These are phyloP conservation scores for Synanthedon andrenaeformis DNA, from an alignment of 2,888 invertebrate species.

Conservation along the genomic window DNA sequence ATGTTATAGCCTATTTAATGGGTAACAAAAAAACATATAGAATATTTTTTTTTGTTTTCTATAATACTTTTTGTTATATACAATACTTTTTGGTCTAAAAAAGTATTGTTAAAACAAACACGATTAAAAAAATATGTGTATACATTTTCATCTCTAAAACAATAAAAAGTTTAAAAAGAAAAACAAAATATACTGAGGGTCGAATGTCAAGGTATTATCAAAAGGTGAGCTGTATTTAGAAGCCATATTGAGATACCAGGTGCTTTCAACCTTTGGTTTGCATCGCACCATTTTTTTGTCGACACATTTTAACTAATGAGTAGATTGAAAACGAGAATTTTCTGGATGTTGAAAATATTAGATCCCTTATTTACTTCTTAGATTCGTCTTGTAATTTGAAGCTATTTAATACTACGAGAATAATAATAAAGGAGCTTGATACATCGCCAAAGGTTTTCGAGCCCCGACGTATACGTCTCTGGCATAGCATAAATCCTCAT, in stretches of 20 bases:
- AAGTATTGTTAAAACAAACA: background rate
- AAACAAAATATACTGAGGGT: constrained; percentile 41
- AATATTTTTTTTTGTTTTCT: too few species aligned
- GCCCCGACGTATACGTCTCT: constrained; percentile 34
- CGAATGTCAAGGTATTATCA: constrained; percentile 37
- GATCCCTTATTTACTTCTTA: too few species aligned
- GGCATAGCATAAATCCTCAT: constrained; percentile 61
- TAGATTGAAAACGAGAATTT: too few species aligned
- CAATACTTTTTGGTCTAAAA: too few species aligned
- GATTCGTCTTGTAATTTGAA: background rate
- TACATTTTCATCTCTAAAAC: constrained; percentile 10
- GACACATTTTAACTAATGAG: too few species aligned
- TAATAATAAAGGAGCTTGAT: background rate
- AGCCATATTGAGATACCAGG: constrained; percentile 18
- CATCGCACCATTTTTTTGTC: too few species aligned
- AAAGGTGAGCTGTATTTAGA: constrained; percentile 29
- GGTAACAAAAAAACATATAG: background rate
- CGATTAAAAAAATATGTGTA: background rate
- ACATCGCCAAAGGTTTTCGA: constrained; percentile 6
- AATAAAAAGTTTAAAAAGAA: constrained; percentile 34
- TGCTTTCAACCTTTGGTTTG: constrained; percentile 9
- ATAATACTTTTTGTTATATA: too few species aligned
- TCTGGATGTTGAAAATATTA: too few species aligned
- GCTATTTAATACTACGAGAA: background rate
- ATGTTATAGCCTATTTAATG: too few species aligned